phyloP scores from a whole-genome alignment of 53 echinoderm and acorn worm genomes.

The Luidia sarsii region DNA sequence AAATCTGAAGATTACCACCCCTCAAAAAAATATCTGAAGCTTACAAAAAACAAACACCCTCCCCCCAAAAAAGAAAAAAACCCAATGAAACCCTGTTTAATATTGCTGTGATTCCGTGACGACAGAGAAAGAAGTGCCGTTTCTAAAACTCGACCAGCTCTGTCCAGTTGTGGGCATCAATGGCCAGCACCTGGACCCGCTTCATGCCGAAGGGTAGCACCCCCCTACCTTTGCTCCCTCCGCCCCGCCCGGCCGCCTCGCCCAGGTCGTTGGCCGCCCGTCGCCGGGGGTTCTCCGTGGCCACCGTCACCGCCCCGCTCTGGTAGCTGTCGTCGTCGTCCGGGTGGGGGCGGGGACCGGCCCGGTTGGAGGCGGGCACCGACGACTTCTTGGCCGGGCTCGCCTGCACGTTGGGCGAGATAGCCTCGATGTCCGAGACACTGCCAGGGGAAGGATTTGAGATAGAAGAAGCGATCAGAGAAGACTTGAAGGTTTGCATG shows the following conservation, averaged over 20 bases:
- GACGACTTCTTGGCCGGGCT: constrained; percentile 45
- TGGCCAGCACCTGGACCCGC: constrained; percentile 26
- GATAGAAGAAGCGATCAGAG: too few species aligned
- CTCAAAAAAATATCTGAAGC: too few species aligned
- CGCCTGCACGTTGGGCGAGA: constrained; percentile 56
- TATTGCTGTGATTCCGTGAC: too few species aligned
- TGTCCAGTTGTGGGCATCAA: constrained; percentile 36
- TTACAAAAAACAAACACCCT: too few species aligned
- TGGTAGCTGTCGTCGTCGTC: constrained; percentile 93
- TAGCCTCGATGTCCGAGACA: constrained; percentile 65
- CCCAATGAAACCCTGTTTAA: too few species aligned
- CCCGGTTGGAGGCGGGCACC: constrained; percentile 24
- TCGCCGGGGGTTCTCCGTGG: constrained; percentile 11
- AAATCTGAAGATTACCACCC: too few species aligned
- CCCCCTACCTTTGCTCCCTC: constrained; percentile 56
- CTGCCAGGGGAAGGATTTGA: constrained; percentile 52
- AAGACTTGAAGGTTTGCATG: too few species aligned
- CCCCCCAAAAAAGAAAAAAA: too few species aligned
- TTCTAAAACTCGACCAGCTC: constrained; percentile 41
- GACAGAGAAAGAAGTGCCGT: too few species aligned
- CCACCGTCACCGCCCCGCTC: constrained; percentile 63
- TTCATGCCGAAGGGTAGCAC: constrained; percentile 13
- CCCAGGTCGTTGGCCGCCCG: constrained; percentile 4
- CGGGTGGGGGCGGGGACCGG: background rate
- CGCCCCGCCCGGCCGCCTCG: constrained; percentile 30